Evolutionary conservation across 2,888 invertebrate species (phyloP).

Genomic region (Gymnosoma rotundatum): DNA sequence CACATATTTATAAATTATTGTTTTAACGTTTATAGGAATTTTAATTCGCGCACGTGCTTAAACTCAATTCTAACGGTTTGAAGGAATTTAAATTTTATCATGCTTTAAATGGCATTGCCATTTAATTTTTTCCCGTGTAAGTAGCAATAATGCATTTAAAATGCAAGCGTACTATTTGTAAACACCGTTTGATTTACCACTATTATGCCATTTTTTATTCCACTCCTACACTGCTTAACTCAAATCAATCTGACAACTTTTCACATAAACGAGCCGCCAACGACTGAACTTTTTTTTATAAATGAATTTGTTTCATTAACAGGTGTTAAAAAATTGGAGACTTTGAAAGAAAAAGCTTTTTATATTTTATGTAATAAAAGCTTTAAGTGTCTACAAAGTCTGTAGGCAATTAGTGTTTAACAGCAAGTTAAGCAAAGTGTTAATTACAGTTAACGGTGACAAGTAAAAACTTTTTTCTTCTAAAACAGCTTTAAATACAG

Average conservation of each 20-base stretch:
- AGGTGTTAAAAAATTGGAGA: slow-evolving; percentile 45
- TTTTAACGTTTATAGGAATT: slow-evolving; percentile 16
- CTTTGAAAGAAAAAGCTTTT: slow-evolving; percentile 34
- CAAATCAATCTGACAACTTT: slow-evolving; percentile 29
- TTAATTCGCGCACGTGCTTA: slow-evolving; percentile 27
- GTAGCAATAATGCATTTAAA: background rate
- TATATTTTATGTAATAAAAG: background rate
- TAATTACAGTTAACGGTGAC: too few relatives aligned
- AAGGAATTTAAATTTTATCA: slow-evolving; percentile 55
- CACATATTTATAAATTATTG: slow-evolving; percentile 40
- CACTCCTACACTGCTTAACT: background rate
- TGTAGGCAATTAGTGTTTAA: too few relatives aligned
- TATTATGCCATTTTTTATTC: background rate
- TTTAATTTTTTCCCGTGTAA: background rate
- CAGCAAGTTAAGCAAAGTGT: too few relatives aligned
- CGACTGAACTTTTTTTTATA: slow-evolving; percentile 52
- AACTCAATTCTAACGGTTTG: slow-evolving; percentile 34
- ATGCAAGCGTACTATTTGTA: background rate
- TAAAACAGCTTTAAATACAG: too few relatives aligned
- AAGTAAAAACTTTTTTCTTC: too few relatives aligned
- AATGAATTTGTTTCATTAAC: slow-evolving; percentile 37
- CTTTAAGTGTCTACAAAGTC: too few relatives aligned
- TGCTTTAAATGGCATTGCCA: slow-evolving; percentile 56
- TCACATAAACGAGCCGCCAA: slow-evolving; percentile 60
- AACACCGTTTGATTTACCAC: slow-evolving; percentile 41